Conservation (phyloP, 2,113 vertebrate genomes). For the Myotis davidii region DNA sequence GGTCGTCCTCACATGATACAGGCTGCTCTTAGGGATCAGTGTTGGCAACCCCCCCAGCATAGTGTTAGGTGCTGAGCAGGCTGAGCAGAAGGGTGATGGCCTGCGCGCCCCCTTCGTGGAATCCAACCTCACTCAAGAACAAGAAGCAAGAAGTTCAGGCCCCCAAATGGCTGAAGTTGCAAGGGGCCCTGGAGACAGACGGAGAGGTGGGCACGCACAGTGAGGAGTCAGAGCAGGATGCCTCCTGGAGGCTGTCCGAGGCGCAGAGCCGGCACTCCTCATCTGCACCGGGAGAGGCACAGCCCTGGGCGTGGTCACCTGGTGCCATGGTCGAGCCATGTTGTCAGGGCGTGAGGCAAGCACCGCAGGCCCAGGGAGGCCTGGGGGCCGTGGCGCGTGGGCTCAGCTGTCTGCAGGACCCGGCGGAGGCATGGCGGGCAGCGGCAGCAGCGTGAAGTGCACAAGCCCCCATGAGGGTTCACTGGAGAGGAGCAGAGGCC, state of each 20-base stretch:
- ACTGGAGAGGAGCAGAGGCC: fast-evolving
- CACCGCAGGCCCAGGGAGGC: no score
- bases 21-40: neutral
- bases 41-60: neutral
- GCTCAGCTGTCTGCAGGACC: neutral
- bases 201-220: no score
- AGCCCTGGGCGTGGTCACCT: neutral
- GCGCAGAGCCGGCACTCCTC: neutral
- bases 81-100: neutral
- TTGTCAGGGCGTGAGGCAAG: neutral
- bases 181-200: no score
- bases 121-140: neutral
- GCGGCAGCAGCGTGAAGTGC: no score
- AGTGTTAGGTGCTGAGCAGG: neutral
- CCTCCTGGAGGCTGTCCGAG: no score
- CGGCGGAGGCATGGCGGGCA: neutral
- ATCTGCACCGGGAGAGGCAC: neutral
- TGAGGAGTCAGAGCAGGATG: no score
- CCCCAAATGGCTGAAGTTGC: neutral
- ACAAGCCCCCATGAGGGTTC: fast-evolving
- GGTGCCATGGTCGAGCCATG: neutral
- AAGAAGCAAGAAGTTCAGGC: neutral
- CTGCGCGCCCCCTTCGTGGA: neutral
- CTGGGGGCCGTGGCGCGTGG: fast-evolving
- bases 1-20: neutral